These are phyloP conservation scores for Aromia moschata DNA, from an alignment of 2,888 invertebrate genomes.

Conservation along the genomic window DNA sequence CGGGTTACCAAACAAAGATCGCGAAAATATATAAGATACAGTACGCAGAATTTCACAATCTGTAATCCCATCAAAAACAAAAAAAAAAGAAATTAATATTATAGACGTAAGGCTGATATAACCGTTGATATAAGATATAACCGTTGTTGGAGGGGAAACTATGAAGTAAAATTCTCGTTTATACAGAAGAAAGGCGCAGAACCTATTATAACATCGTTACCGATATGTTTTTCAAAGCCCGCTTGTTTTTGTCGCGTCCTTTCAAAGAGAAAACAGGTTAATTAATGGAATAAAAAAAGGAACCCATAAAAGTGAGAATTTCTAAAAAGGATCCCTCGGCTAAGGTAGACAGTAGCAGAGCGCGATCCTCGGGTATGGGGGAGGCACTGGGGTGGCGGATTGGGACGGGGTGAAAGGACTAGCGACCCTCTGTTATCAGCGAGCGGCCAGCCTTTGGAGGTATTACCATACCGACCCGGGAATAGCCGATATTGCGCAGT, in stretches of 20 bases:
- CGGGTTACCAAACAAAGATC: too few relatives aligned
- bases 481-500: slow-evolving; percentile 59
- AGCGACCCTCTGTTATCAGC: slow-evolving; percentile 64
- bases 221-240: neutral
- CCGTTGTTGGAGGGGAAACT: too few relatives aligned
- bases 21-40: too few relatives aligned
- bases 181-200: neutral
- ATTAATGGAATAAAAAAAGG: slow-evolving; percentile 24
- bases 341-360: slow-evolving; percentile 20
- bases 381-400: slow-evolving; percentile 36
- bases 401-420: slow-evolving; percentile 49
- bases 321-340: slow-evolving; percentile 20
- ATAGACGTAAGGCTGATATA: too few relatives aligned
- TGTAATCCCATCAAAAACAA: too few relatives aligned
- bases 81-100: too few relatives aligned
- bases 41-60: too few relatives aligned
- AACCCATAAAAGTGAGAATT: slow-evolving; percentile 21
- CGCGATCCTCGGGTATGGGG: slow-evolving; percentile 29
- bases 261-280: slow-evolving; percentile 17
- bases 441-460: slow-evolving; percentile 63
- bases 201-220: neutral
- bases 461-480: slow-evolving; percentile 62
- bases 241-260: neutral
- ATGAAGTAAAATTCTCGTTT: too few relatives aligned
- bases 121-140: too few relatives aligned